These are phyloP conservation scores for Hemicentrotus pulcherrimus DNA, from an alignment of 35 echinoderm and acorn worm genomes.

Conservation along the genomic window DNA sequence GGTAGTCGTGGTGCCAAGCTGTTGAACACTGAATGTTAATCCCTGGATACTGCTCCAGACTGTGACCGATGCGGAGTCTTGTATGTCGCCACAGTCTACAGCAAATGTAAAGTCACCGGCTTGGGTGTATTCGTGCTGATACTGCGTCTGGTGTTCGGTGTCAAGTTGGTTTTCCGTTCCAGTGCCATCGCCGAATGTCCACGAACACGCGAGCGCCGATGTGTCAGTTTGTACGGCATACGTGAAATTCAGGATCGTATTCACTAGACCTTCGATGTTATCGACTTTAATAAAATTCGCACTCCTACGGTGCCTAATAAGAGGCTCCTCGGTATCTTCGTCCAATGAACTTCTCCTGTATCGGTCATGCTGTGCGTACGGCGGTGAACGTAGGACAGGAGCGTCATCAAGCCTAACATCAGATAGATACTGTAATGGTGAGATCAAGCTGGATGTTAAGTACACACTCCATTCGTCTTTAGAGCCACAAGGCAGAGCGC, in stretches of 20 bases:
- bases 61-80: background rate
- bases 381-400: background rate
- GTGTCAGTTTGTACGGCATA: background rate
- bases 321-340: background rate
- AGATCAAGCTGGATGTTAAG: background rate
- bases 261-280: background rate
- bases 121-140: background rate
- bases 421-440: background rate
- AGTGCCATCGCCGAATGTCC: background rate
- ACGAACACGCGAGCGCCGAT: background rate
- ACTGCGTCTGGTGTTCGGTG: background rate
- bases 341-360: background rate
- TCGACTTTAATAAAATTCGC: background rate
- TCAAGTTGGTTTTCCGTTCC: background rate
- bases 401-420: background rate
- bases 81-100: background rate
- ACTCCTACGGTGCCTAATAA: slow-evolving; percentile 5
- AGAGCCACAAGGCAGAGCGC: slow-evolving; percentile 8
- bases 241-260: background rate
- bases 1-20: background rate
- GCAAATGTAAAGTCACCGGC: background rate
- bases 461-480: background rate
- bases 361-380: background rate
- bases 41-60: background rate
- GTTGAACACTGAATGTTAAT: background rate